Evolutionary conservation across 2,888 invertebrate species (phyloP), one percentile per base, ranked within the genome.

Genomic region (Tenthredo scrophulariae): DNA sequence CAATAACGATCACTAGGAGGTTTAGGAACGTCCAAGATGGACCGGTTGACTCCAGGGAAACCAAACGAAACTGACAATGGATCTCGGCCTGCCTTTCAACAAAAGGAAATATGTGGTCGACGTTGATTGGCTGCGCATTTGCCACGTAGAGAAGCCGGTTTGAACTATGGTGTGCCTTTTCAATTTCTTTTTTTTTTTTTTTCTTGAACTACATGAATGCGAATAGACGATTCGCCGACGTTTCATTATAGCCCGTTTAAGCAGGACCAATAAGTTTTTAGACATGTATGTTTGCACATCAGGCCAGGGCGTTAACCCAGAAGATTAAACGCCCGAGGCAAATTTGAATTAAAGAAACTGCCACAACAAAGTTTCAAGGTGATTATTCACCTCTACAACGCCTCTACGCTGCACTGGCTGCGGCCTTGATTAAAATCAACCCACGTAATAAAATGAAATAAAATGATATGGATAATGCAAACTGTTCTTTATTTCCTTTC

Each of bases 91-190:
- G 33, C 18, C 10, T 50, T 50, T 15, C 46, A 67, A 83, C 83
- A 83, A 67, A 67, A 83, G 83, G 33, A 80, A 83, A 83, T 65
- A 83, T 43, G 83, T 83, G 83, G 83, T 83, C 10, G 29, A 7
- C 65, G 50, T 46, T 83, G 83, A 83, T 83, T 83, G 83, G 83
- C 46, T 70, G 83, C 15, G 83, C 67, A 70, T 50, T 80, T 83
- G 83, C 83, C 83, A 83, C 83, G 83, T 83, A 22, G 43, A 87
- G 75, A 26, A 33, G 82, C 65, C 37, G 46, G 43, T 82, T 67
- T 65, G 62, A 82, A 80, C 26, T 10, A 15, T 33, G 67, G 67
- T 67, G 33, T 67, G 15, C 67, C 26, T 33, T 67, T 26, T 18
- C 10, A 0, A 6, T 33, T 15, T 67, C 13, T 18, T 67, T 33